Conservation (phyloP, 2,113 vertebrate genomes). For the Cyprinodon tularosa region DNA sequence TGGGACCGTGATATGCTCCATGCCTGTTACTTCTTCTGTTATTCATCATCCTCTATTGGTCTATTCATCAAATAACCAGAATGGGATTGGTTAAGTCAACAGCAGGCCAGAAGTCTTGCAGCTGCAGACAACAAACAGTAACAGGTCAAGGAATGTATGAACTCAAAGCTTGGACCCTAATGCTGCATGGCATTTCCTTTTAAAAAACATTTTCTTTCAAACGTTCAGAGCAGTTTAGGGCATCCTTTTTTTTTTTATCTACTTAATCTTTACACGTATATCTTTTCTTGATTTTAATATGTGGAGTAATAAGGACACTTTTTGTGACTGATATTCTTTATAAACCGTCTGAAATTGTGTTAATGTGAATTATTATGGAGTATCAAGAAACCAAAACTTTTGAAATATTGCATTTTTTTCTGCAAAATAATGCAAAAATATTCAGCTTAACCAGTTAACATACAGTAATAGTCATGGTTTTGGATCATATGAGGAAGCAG, state of each 20-base stretch:
- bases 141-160: slow-evolving; percentile 59
- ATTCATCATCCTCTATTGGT: slow-evolving; percentile 75
- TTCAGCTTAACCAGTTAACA: too few relatives aligned
- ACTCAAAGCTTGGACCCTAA: slow-evolving; percentile 50
- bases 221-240: not conserved
- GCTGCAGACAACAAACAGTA: slow-evolving; percentile 61
- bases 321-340: slow-evolving; percentile 30
- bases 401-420: not conserved
- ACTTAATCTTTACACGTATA: not conserved
- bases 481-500: too few relatives aligned
- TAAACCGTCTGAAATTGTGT: slow-evolving; percentile 9
- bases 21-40: slow-evolving; percentile 39
- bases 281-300: slow-evolving; percentile 15
- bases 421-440: not conserved
- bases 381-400: not conserved
- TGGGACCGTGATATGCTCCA: slow-evolving; percentile 24
- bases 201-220: slow-evolving; percentile 22
- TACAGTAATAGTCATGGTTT: too few relatives aligned
- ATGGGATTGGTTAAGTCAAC: slow-evolving; percentile 66
- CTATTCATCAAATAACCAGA: slow-evolving; percentile 69
- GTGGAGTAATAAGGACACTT: not conserved
- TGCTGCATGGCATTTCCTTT: slow-evolving; percentile 44
- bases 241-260: slow-evolving; percentile 8
- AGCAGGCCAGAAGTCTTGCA: slow-evolving; percentile 46
- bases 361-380: not conserved